These are phyloP conservation scores for Pelosia muscerda DNA, from an alignment of 2,888 invertebrate genomes.

Conservation along the genomic window DNA sequence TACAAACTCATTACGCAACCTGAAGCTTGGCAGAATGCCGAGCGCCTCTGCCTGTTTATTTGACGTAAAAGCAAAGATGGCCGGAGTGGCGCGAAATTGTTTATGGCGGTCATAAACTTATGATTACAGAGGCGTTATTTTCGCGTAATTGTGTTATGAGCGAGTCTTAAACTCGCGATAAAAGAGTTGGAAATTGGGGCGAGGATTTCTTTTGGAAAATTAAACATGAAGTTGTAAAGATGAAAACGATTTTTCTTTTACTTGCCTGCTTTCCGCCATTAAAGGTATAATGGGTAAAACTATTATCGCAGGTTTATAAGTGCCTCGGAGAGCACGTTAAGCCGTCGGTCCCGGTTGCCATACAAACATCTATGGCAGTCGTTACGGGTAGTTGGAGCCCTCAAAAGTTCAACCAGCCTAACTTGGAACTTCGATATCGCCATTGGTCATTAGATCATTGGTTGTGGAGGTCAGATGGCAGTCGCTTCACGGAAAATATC, in stretches of 20 bases:
- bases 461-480: too few species aligned
- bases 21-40: slow-evolving; percentile 42
- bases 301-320: too few species aligned
- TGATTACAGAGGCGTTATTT: slow-evolving; percentile 36
- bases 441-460: too few species aligned
- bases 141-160: slow-evolving; percentile 31
- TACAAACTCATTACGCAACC: slow-evolving; percentile 42
- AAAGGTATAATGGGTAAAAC: too few species aligned
- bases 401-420: too few species aligned
- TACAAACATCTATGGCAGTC: too few species aligned
- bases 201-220: neutral
- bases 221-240: neutral
- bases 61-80: slow-evolving; percentile 49
- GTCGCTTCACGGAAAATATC: too few species aligned
- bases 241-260: neutral
- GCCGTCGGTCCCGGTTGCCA: too few species aligned
- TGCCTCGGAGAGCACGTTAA: too few species aligned
- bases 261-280: too few species aligned
- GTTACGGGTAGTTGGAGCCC: too few species aligned
- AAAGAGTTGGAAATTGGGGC: slow-evolving; percentile 3
- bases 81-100: slow-evolving; percentile 44
- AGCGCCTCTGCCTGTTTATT: slow-evolving; percentile 31
- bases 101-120: slow-evolving; percentile 45
- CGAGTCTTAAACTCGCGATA: slow-evolving; percentile 23
- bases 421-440: too few species aligned